Evolutionary conservation across 2,113 vertebrate genomes (phyloP).

Genomic region (Diadophis punctatus): DNA sequence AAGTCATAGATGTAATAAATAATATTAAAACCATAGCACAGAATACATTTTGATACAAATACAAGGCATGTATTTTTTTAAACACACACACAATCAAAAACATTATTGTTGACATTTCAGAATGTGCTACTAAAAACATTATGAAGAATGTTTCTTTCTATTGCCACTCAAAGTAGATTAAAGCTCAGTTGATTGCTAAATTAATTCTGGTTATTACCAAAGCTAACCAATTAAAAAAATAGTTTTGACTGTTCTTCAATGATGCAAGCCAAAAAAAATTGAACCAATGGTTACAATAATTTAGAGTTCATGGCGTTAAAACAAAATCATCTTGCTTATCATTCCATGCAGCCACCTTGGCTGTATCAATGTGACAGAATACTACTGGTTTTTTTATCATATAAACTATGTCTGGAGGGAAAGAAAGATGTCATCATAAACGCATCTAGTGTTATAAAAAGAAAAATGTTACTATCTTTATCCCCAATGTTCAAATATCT

Average conservation of each 20-base stretch:
- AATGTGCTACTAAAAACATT: background rate
- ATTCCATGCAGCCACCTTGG: background rate
- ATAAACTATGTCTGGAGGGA: conserved; percentile 45
- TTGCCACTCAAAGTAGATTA: conserved; percentile 8
- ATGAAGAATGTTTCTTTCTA: conserved; percentile 10
- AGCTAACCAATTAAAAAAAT: background rate
- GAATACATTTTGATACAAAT: background rate
- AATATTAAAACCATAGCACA: background rate
- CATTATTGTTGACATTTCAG: background rate
- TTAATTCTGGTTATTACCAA: background rate
- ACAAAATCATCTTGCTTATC: conserved; percentile 25
- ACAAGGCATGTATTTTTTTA: background rate
- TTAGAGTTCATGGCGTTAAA: conserved; percentile 8
- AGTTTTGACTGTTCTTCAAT: conserved; percentile 16
- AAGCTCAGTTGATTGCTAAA: background rate
- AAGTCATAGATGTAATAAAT: background rate
- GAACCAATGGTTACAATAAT: conserved; percentile 11
- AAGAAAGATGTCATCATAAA: conserved; percentile 8
- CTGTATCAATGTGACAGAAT: conserved; percentile 39
- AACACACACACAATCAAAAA: background rate
- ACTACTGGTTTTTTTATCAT: conserved; percentile 42
- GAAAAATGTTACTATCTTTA: conserved; percentile 25
- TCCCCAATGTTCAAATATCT: conserved; percentile 10
- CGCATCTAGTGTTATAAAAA: conserved; percentile 37
- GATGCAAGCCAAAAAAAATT: background rate